A percentile compares a stretch with the other conserved stretches of the same genome.
phyloP scores from a whole-genome alignment of 2,888 invertebrate species.

The Microdon myrmicae region DNA sequence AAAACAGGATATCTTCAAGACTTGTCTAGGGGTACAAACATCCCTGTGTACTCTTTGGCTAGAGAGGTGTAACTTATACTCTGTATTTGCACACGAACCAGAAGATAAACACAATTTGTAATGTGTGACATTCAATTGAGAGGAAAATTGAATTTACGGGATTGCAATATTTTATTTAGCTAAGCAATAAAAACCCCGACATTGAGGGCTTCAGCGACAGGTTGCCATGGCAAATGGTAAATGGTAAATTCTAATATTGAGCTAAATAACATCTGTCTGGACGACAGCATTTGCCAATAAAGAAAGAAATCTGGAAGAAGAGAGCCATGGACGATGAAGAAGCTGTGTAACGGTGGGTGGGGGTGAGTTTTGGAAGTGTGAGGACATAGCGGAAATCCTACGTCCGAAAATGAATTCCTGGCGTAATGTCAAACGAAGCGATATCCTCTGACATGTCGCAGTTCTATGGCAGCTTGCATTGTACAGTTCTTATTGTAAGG shows the following conservation, averaged over 20 bases:
- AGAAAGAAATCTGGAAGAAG: no score
- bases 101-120: conserved; percentile 56
- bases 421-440: no score
- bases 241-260: conserved; percentile 14
- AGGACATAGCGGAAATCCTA: no score
- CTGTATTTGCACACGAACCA: conserved; percentile 49
- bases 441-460: no score
- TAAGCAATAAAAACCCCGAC: conserved; percentile 35
- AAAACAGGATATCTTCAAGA: no score
- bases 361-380: no score
- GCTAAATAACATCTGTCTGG: conserved; percentile 20
- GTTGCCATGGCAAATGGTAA: not conserved
- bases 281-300: conserved; percentile 18
- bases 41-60: conserved; percentile 8
- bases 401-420: no score
- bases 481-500: no score
- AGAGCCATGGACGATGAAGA: no score
- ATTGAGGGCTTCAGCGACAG: conserved; percentile 15
- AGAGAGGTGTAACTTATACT: conserved; percentile 44
- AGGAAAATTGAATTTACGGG: conserved; percentile 55
- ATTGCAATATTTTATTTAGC: conserved; percentile 45
- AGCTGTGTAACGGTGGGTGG: no score
- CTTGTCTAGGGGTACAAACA: no score
- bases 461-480: no score
- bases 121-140: conserved; percentile 56